Conservation (phyloP, 2,113 vertebrate species). For the Sorex fumeus region DNA sequence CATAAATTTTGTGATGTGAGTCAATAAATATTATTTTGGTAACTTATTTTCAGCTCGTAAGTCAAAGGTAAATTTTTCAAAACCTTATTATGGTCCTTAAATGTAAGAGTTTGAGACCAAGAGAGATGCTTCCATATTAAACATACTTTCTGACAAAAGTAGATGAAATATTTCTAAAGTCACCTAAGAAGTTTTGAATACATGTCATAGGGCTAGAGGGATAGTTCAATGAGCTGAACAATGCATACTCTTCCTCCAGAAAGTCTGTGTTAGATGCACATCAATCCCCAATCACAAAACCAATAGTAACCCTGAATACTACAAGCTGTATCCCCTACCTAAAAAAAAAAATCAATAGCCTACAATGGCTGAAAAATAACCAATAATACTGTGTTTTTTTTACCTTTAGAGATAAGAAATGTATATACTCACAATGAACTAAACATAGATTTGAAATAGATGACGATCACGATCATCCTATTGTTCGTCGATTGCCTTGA, state of each 20-base stretch:
- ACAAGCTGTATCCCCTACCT: too few relatives aligned
- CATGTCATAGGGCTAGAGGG: too few relatives aligned
- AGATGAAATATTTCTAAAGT: neutral
- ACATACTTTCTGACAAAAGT: neutral
- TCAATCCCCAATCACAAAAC: too few relatives aligned
- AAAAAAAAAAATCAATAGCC: neutral
- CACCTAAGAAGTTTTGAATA: neutral
- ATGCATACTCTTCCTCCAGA: too few relatives aligned
- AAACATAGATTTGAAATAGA: neutral
- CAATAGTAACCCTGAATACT: too few relatives aligned
- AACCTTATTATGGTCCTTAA: too few relatives aligned
- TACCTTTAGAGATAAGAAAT: neutral
- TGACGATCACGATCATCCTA: too few relatives aligned
- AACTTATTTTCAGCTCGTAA: neutral
- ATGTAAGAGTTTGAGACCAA: neutral
- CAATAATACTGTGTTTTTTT: neutral
- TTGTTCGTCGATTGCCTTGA: too few relatives aligned
- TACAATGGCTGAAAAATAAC: conserved; percentile 15
- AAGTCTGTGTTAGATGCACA: too few relatives aligned
- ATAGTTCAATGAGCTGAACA: too few relatives aligned
- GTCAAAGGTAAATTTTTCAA: neutral
- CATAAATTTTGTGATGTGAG: neutral
- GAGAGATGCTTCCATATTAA: neutral
- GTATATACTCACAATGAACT: neutral
- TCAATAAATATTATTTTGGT: neutral